These are phyloP conservation scores for Monochamus alternatus DNA, from an alignment of 2,888 invertebrate genomes.

Conservation along the genomic window DNA sequence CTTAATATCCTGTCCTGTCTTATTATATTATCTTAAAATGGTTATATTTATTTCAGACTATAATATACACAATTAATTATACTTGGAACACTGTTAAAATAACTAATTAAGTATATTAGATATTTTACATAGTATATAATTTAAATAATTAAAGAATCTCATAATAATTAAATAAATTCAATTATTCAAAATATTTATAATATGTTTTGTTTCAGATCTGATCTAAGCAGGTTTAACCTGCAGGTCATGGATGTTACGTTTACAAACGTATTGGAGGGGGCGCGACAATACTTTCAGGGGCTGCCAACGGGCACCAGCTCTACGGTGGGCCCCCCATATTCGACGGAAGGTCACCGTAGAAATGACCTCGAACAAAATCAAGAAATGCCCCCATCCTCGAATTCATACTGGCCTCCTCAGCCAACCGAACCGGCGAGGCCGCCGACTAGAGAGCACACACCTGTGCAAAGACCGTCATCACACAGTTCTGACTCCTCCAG, in stretches of 20 bases:
- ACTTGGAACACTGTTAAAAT: no score
- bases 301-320: constrained; percentile 75
- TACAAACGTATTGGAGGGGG: constrained; percentile 88
- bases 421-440: constrained; percentile 43
- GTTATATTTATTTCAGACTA: no score
- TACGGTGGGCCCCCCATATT: constrained; percentile 62
- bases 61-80: no score
- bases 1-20: background rate
- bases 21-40: no score
- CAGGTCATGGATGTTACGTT: constrained; percentile 84
- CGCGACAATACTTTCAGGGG: constrained; percentile 88
- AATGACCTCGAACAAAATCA: constrained; percentile 52
- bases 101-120: no score
- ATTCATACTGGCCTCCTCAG: constrained; percentile 58
- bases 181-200: background rate
- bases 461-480: constrained; percentile 59
- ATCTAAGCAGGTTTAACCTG: constrained; percentile 66
- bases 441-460: constrained; percentile 53
- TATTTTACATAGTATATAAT: no score
- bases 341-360: constrained; percentile 41
- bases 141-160: no score
- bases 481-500: constrained; percentile 55
- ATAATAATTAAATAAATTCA: background rate
- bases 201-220: constrained; percentile 59
- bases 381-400: constrained; percentile 56